Percentiles rank a stretch among this genome's conserved stretches.
phyloP scores from a whole-genome alignment of 2,113 vertebrate genomes.

The Ellobius talpinus region DNA sequence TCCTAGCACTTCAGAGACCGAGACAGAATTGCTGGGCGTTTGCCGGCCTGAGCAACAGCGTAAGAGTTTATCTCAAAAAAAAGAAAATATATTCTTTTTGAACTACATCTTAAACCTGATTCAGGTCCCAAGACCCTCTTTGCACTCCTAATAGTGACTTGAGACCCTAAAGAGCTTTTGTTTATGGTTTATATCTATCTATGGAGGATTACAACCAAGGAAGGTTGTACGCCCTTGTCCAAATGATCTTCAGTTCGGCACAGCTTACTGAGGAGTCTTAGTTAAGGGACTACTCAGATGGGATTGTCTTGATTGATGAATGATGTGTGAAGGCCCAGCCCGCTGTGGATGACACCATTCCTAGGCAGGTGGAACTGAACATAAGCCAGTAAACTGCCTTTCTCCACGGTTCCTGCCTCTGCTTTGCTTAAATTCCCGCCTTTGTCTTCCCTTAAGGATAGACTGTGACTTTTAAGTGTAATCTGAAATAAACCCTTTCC shows the following conservation, averaged over 20 bases:
- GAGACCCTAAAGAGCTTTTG: neutral
- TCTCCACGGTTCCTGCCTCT: neutral
- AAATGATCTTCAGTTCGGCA: too few species aligned
- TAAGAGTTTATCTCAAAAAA: neutral
- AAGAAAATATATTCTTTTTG: neutral
- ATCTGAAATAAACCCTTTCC: neutral
- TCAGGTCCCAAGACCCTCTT: neutral
- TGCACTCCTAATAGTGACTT: neutral
- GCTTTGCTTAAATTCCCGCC: neutral
- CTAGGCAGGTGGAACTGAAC: neutral
- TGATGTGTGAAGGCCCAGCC: neutral
- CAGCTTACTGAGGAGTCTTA: neutral
- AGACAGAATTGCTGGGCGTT: neutral
- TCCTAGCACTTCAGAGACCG: neutral
- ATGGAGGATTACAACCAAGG: neutral
- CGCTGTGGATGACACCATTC: neutral
- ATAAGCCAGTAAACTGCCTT: neutral
- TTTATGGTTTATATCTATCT: neutral
- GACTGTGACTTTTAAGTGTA: neutral
- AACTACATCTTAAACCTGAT: neutral
- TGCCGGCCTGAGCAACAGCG: neutral
- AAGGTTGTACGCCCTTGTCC: neutral
- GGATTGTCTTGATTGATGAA: neutral
- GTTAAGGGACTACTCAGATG: neutral
- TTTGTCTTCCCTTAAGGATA: too few species aligned